Evolutionary conservation across 2,797 vertebrate genomes (phyloP), one percentile per base, ranked within the genome.

Genomic region (Aldrovandia affinis): DNA sequence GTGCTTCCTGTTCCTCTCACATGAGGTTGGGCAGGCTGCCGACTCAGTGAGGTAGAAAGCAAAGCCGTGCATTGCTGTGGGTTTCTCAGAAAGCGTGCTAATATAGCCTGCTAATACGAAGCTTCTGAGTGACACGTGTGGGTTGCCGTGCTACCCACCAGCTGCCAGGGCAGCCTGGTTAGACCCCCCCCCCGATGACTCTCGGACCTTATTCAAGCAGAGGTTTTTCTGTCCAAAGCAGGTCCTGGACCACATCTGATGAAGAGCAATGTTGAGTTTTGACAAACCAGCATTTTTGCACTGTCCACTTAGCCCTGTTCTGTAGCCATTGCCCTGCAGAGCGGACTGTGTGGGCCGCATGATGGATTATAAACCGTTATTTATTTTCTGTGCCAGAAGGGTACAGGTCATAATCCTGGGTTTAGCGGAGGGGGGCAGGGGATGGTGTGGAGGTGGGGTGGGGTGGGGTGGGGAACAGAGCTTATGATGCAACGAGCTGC

Each of bases 321-420:
- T 0, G 88, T 87, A 91, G 91, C 93, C 93, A 94, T 95, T 94
- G 93, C 90, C 89, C 93, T 87, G 88, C 90, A 89, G 89, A 91
- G 87, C 84, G 85, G 90, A 89, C 91, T 92, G 22, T 59, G 22
- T 3, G 55, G 20, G 25, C 84, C 89, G 88, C 81, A 85, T 59
- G 91, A 91, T 89, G 93, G n/a, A n/a, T n/a, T n/a, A n/a, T n/a
- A n/a, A n/a, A n/a, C n/a, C n/a, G n/a, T n/a, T n/a, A n/a, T n/a
- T n/a, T n/a, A n/a, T n/a, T n/a, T n/a, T 90, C 91, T 90, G 88
- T 85, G 92, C 92, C 94, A 84, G 87, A 87, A 85, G 68, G 61
- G 18, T 52, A 92, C 90, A 28, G 70, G 63, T n/a, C 81, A 85
- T 86, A 87, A 85, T 85, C 85, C 52, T 25, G 79, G 83, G 80